Base-by-base conservation (phyloP, 2,888 invertebrate species). In the Panopea generosa region DNA sequence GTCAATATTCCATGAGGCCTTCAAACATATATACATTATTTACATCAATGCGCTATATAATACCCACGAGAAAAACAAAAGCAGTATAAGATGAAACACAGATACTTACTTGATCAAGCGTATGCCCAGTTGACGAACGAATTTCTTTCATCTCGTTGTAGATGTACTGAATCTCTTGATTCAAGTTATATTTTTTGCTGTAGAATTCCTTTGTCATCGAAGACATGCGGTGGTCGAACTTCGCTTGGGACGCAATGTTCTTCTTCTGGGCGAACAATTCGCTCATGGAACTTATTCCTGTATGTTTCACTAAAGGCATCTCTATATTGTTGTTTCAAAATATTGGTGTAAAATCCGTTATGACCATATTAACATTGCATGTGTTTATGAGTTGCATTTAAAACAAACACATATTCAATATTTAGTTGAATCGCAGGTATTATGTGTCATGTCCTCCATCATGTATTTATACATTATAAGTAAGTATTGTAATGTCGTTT, bases 191-290 rank as follows among this genome's bases (percentile, higher is more conserved):
- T n/a, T 63, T 63, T 14, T 49, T 60, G 53, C 60, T 43, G 38
- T 47, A 55, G 27, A 56, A 72, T 11, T 72, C 79, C 40, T 59
- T 75, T 2, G 53, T 62, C 43, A 80, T 61, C 7, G 69, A 43
- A 14, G 57, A 18, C 38, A 72, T 11, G 11, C 22, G 29, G 45
- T 80, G 50, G 22, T 65, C 62, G 33, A 75, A 72, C 45, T 69
- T 68, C 1, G 79, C 68, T 24, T 80, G 73, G n/a, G 53, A 70
- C n/a, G 79, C 75, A 24, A 72, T 53, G 33, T 76, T 80, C 57
- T 75, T 80, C 57, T 80, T 76, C 75, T 71, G 69, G 6, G 79
- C 79, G 43, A 80, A 80, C 9, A 72, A 60, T 24, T 76, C 79
- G 43, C 62, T 66, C 16, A 66, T n/a, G 2, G 79, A 57, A 24